phyloP scores from a whole-genome alignment of 2,797 vertebrate genomes.

The Choloepus didactylus region DNA sequence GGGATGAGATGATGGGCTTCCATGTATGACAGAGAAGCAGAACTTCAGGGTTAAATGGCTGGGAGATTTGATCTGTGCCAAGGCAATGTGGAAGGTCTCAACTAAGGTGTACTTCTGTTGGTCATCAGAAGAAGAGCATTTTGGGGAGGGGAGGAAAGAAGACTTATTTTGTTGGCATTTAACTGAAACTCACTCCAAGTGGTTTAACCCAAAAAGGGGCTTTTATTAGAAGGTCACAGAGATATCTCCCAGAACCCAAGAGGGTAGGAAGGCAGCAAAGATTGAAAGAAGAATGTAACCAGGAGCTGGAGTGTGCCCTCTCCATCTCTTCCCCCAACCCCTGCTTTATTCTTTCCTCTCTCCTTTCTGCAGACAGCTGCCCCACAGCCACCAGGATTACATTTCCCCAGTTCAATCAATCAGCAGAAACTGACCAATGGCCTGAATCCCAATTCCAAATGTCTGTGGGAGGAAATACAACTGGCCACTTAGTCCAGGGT shows the following conservation, averaged over 20 bases:
- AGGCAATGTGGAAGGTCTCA: not conserved
- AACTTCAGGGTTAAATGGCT: not conserved
- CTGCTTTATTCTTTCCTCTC: not conserved
- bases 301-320: not conserved
- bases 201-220: conserved; percentile 30
- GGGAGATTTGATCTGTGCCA: not conserved
- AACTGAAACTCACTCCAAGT: conserved; percentile 23
- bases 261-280: not conserved
- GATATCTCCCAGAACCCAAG: not conserved
- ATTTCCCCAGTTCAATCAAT: not conserved
- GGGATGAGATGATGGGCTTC: not conserved
- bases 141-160: not conserved
- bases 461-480: not conserved
- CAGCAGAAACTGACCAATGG: not conserved
- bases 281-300: not conserved
- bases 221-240: not conserved
- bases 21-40: not conserved
- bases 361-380: not conserved
- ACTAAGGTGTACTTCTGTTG: not conserved
- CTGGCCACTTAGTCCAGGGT: not conserved
- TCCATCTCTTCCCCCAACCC: not conserved
- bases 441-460: not conserved
- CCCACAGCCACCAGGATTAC: not conserved
- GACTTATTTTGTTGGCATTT: not conserved
- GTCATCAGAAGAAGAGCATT: not conserved